These are phyloP conservation scores for Bubo scandiacus DNA, from an alignment of 2,113 vertebrate species.

Conservation along the genomic window DNA sequence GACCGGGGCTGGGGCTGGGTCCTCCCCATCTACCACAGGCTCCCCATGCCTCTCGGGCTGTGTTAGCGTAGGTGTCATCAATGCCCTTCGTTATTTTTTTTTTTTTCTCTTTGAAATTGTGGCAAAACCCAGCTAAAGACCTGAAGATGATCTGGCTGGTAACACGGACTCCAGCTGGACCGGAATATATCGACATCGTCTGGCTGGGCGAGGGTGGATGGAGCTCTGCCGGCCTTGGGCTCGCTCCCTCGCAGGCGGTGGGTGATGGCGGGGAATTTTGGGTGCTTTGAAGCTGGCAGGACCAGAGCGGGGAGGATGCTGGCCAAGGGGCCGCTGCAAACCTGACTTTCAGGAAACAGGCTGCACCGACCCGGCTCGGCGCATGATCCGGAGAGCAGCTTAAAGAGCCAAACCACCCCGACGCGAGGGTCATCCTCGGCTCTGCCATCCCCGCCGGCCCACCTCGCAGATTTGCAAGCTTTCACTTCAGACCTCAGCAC, in stretches of 20 bases:
- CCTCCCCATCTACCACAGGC: background rate
- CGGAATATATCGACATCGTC: fast-evolving
- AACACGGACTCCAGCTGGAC: background rate
- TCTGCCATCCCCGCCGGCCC: background rate
- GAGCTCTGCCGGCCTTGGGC: background rate
- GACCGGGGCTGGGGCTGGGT: background rate
- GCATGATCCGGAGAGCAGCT: background rate
- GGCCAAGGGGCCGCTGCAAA: background rate
- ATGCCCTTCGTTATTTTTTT: background rate
- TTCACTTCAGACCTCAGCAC: slow-evolving; percentile 23
- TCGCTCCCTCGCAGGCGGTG: background rate
- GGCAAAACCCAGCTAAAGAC: background rate
- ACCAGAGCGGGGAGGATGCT: background rate
- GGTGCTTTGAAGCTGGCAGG: background rate
- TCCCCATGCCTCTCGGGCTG: background rate
- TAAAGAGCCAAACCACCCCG: background rate
- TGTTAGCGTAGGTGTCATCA: background rate
- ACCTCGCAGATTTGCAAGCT: slow-evolving; percentile 8
- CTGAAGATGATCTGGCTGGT: background rate
- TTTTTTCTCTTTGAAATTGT: background rate
- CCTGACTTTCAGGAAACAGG: background rate
- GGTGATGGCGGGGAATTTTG: background rate
- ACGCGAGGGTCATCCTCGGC: background rate
- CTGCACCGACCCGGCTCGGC: background rate
- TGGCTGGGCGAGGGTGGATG: background rate